These are phyloP conservation scores for Cynocephalus volans DNA, from an alignment of 2,113 vertebrate species.

Conservation along the genomic window DNA sequence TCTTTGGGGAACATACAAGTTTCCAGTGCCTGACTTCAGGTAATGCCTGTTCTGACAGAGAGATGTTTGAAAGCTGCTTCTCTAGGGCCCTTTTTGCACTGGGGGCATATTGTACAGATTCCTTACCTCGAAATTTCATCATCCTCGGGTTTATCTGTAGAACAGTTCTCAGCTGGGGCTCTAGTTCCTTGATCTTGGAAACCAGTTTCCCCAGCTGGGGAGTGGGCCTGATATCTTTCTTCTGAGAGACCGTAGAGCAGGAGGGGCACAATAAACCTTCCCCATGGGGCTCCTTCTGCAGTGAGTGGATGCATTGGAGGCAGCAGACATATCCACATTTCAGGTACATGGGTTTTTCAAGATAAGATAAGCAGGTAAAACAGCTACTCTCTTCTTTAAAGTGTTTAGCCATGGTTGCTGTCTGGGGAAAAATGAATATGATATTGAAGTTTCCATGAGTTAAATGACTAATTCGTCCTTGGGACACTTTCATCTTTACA, in stretches of 20 bases:
- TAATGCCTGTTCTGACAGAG: fast-evolving
- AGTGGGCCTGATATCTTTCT: neutral
- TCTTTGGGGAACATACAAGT: neutral
- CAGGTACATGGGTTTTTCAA: neutral
- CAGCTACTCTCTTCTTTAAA: neutral
- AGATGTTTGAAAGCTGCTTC: neutral
- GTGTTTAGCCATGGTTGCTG: neutral
- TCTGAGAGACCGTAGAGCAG: neutral
- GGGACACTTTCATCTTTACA: neutral
- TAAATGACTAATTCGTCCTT: neutral
- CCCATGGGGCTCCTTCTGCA: neutral
- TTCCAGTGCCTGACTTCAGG: neutral
- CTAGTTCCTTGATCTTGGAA: neutral
- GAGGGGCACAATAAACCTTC: neutral
- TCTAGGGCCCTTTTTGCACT: fast-evolving
- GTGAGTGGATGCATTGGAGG: fast-evolving
- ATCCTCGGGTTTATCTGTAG: neutral
- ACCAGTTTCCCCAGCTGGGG: fast-evolving
- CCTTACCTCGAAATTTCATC: neutral
- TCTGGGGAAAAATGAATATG: neutral
- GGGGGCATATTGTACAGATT: fast-evolving
- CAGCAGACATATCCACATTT: neutral
- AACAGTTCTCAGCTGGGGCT: neutral
- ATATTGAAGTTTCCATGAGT: fast-evolving
- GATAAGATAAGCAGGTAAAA: fast-evolving